phyloP scores from a whole-genome alignment of 2,888 invertebrate genomes.

The Lepas anatifera region DNA sequence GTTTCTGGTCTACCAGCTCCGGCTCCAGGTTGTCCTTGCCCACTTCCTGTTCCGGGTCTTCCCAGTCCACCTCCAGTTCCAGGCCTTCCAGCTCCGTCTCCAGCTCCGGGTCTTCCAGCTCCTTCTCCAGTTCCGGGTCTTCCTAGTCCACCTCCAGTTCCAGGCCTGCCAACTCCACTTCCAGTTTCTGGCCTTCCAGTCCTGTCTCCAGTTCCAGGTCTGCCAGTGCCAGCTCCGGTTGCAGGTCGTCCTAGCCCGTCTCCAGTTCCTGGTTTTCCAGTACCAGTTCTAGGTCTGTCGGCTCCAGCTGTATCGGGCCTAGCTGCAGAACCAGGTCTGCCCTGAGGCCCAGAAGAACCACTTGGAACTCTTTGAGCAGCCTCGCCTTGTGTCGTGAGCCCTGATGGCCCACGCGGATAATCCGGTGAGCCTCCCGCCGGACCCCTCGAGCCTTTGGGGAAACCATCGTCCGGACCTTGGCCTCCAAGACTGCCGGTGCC shows the following conservation, averaged over 20 bases:
- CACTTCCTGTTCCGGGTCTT: background rate
- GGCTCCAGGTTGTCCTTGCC: conserved; percentile 12
- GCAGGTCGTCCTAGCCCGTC: background rate
- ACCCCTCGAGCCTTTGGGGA: background rate
- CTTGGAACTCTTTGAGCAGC: too few relatives aligned
- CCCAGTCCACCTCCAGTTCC: conserved; percentile 5
- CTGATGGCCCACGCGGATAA: background rate
- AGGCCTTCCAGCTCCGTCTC: background rate
- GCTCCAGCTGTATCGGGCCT: too few relatives aligned
- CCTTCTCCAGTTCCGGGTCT: conserved; percentile 12
- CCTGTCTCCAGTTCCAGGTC: conserved; percentile 15
- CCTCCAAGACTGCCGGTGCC: background rate
- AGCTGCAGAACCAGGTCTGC: too few relatives aligned
- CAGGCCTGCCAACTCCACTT: conserved; percentile 2
- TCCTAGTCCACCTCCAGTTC: background rate
- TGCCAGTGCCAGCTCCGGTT: background rate
- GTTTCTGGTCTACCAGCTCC: background rate
- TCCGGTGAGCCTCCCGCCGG: background rate
- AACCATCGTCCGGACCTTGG: background rate
- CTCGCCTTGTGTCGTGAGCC: background rate
- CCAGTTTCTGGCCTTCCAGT: background rate
- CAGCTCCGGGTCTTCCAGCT: background rate
- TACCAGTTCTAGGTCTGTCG: too few relatives aligned
- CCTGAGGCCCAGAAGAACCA: too few relatives aligned
- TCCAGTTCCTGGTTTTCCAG: too few relatives aligned